phyloP scores from a whole-genome alignment of 2,888 invertebrate genomes.

The Ochlodes sylvanus region DNA sequence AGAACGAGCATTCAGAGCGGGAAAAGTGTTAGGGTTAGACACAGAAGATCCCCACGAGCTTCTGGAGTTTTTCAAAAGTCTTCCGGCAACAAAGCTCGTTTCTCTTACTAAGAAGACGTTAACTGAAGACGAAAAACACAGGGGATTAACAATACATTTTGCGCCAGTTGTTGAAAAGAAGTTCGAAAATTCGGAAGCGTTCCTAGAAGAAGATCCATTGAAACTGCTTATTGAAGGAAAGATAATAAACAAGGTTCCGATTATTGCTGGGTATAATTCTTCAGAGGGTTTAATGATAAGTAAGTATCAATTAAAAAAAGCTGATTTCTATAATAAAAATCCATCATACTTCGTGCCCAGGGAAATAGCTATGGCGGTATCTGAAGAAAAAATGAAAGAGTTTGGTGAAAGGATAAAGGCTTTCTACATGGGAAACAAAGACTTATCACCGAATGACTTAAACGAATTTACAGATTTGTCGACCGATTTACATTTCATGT shows the following conservation, averaged over 20 bases:
- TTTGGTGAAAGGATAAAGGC: constrained; percentile 48
- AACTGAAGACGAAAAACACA: constrained; percentile 50
- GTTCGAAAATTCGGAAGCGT: constrained; percentile 50
- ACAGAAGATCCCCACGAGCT: constrained; percentile 47
- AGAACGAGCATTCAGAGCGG: constrained; percentile 50
- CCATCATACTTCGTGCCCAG: constrained; percentile 50
- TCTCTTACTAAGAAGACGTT: constrained; percentile 48
- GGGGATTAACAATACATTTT: constrained; percentile 54
- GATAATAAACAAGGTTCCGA: constrained; percentile 49
- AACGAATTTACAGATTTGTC: constrained; percentile 41
- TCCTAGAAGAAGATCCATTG: constrained; percentile 51
- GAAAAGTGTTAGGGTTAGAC: constrained; percentile 49
- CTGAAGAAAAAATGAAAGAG: constrained; percentile 42
- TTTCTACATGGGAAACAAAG: constrained; percentile 46
- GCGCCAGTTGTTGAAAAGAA: constrained; percentile 57
- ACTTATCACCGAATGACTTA: constrained; percentile 43
- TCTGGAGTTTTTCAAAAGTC: constrained; percentile 47
- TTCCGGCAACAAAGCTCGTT: constrained; percentile 48
- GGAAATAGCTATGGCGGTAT: constrained; percentile 48
- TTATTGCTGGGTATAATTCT: constrained; percentile 55
- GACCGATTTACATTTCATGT: constrained; percentile 47
- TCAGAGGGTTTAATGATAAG: constrained; percentile 52
- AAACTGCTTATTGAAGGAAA: constrained; percentile 49
- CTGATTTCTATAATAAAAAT: constrained; percentile 49
- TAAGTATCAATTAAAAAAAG: constrained; percentile 44